Conservation (phyloP, 2,888 invertebrate species). For the Callinectes sapidus region DNA sequence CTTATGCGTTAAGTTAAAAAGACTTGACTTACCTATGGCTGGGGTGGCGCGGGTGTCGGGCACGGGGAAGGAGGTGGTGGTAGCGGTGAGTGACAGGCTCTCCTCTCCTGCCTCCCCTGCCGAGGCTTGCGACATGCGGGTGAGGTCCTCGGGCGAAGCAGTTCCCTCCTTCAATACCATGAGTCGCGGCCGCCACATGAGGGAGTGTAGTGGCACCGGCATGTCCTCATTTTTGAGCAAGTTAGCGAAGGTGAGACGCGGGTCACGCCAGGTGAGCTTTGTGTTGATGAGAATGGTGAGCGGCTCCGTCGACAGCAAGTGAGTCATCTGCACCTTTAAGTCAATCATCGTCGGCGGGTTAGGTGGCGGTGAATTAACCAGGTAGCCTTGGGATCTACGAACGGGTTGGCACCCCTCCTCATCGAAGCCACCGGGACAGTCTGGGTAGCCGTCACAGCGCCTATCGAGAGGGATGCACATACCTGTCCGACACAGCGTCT, state of each 20-base stretch:
- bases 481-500: constrained; percentile 45
- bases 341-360: constrained; percentile 36
- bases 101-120: neutral
- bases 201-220: constrained; percentile 42
- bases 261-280: constrained; percentile 46
- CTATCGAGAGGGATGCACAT: constrained; percentile 34
- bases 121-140: constrained; percentile 9
- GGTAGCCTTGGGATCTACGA: constrained; percentile 46
- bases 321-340: constrained; percentile 41
- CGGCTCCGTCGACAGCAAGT: constrained; percentile 55
- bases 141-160: constrained; percentile 38
- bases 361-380: constrained; percentile 49
- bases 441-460: constrained; percentile 63
- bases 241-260: constrained; percentile 55
- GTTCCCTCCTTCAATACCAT: constrained; percentile 48
- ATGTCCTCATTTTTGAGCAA: constrained; percentile 34
- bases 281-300: constrained; percentile 48
- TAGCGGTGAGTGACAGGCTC: constrained; percentile 35
- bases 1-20: neutral
- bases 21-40: constrained; percentile 47
- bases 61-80: constrained; percentile 10
- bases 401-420: constrained; percentile 56
- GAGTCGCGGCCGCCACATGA: constrained; percentile 58
- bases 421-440: constrained; percentile 59
- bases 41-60: constrained; percentile 45